Conservation (phyloP, 2,888 invertebrate genomes). For the Hymenopus coronatus region DNA sequence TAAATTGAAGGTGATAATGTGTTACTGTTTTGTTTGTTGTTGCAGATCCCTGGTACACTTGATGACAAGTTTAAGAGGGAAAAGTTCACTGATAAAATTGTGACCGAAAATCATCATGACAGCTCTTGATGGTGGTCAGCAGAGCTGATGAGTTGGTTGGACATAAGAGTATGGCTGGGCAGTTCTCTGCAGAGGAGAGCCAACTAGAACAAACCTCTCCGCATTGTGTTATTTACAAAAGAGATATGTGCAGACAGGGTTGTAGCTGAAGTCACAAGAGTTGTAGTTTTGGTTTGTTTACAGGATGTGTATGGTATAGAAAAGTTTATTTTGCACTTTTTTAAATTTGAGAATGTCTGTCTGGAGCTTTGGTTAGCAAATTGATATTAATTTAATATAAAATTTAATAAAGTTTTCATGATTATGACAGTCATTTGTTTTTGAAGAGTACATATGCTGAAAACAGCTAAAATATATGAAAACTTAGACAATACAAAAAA, state of each 20-base stretch:
- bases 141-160: background rate
- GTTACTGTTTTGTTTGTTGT: background rate
- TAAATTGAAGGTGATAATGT: no score
- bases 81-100: conserved; percentile 27
- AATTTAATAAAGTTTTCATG: no score
- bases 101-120: background rate
- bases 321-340: background rate
- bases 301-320: background rate
- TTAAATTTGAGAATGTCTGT: background rate
- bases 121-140: conserved; percentile 22
- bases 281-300: background rate
- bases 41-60: conserved; percentile 58
- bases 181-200: background rate
- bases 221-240: background rate
- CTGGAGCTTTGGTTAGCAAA: background rate
- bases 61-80: conserved; percentile 56
- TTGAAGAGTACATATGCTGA: no score
- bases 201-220: background rate
- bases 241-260: background rate
- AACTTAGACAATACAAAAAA: no score
- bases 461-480: no score
- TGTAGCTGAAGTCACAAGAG: background rate
- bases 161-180: background rate
- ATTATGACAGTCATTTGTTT: no score
- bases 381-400: no score